Evolutionary conservation across 2,113 vertebrate genomes (phyloP).

Genomic region (Lamprotornis superbus): DNA sequence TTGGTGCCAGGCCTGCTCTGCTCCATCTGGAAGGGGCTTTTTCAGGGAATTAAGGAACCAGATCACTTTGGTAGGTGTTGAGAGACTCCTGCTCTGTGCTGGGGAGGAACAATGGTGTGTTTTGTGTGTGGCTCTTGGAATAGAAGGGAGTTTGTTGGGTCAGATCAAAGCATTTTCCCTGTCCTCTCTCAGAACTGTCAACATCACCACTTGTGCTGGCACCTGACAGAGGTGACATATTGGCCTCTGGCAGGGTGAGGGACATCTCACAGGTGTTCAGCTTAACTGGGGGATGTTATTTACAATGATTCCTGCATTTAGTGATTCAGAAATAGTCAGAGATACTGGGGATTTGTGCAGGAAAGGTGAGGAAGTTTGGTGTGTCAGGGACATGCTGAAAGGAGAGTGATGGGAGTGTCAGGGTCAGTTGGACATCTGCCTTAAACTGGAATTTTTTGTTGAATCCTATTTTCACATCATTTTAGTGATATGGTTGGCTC

Average conservation of each 20-base stretch:
- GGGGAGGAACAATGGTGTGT: background rate
- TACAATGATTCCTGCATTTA: background rate
- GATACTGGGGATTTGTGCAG: background rate
- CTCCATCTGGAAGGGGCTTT: background rate
- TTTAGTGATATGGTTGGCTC: background rate
- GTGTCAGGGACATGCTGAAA: background rate
- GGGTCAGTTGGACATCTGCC: rapidly evolving
- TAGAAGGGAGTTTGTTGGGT: background rate
- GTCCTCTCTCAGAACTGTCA: background rate
- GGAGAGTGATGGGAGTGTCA: background rate
- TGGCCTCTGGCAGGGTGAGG: background rate
- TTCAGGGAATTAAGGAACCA: background rate
- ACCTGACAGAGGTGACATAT: background rate
- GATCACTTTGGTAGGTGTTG: background rate
- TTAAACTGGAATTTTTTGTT: background rate
- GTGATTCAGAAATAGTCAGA: background rate
- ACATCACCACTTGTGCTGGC: background rate
- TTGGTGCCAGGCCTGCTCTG: background rate
- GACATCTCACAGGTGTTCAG: background rate
- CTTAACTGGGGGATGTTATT: background rate
- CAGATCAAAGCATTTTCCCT: background rate
- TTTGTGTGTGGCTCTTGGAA: background rate
- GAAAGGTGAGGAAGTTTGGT: background rate
- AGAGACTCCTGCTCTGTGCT: background rate
- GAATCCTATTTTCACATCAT: background rate